Percentiles rank a stretch among this genome's conserved stretches.
phyloP scores from a whole-genome alignment of 2,113 vertebrate species.

The Chamaea fasciata region DNA sequence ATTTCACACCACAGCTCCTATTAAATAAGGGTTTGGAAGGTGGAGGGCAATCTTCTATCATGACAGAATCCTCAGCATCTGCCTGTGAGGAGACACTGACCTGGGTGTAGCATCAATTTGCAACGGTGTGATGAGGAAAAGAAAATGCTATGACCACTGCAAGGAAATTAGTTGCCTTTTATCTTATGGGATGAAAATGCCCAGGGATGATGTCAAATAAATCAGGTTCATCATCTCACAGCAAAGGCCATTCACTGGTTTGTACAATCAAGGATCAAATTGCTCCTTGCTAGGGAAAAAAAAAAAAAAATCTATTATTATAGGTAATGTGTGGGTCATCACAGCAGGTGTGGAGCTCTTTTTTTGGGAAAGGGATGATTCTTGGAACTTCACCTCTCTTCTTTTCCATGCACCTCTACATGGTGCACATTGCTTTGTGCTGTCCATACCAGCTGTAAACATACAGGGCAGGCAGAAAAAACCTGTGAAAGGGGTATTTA shows the following conservation, averaged over 20 bases:
- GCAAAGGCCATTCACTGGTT: slow-evolving; percentile 48
- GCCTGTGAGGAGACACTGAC: slow-evolving; percentile 63
- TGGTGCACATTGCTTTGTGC: background rate
- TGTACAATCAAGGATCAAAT: slow-evolving; percentile 10
- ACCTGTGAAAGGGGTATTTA: background rate
- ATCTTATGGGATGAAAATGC: slow-evolving; percentile 67
- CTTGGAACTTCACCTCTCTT: background rate
- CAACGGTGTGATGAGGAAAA: slow-evolving; percentile 59
- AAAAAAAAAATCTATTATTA: slow-evolving; percentile 55
- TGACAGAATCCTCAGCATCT: slow-evolving; percentile 73
- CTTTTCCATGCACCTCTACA: accelerated
- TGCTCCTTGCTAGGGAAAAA: slow-evolving; percentile 57
- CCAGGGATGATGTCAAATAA: slow-evolving; percentile 56
- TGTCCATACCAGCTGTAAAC: background rate
- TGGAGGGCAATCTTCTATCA: slow-evolving; percentile 60
- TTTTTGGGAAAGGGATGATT: slow-evolving; percentile 67
- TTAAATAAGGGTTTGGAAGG: slow-evolving; percentile 71
- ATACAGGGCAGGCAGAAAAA: background rate
- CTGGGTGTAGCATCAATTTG: slow-evolving; percentile 63
- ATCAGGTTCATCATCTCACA: background rate
- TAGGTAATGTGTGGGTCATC: slow-evolving; percentile 56
- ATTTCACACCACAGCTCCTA: slow-evolving; percentile 68
- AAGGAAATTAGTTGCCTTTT: slow-evolving; percentile 76
- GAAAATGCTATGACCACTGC: slow-evolving; percentile 61
- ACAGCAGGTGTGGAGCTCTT: slow-evolving; percentile 67